Percentiles rank a stretch among this genome's conserved stretches.
Conservation (phyloP, 2,888 invertebrate species). For the Conomelus anceps region DNA sequence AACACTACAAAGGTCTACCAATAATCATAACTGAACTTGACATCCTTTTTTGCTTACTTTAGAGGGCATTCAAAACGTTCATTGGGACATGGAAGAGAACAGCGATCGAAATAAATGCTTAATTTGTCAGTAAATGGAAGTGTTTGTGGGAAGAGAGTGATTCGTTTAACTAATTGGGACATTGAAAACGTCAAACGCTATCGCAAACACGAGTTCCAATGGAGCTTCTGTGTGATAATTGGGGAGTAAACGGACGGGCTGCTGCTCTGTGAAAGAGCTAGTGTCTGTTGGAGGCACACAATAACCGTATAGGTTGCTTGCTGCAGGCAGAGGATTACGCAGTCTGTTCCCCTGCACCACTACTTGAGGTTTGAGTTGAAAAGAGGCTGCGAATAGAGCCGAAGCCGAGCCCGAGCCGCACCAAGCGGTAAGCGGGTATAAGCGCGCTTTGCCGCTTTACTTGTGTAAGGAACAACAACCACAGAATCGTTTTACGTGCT, state of each 20-base stretch:
- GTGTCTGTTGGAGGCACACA: too few species aligned
- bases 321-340: background rate
- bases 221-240: background rate
- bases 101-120: background rate
- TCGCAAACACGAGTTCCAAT: background rate
- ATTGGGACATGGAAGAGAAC: background rate
- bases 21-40: background rate
- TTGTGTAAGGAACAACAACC: background rate
- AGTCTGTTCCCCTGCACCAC: background rate
- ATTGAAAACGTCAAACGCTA: background rate
- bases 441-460: background rate
- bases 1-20: background rate
- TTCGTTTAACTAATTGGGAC: background rate
- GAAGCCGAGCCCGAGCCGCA: too few species aligned
- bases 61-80: background rate
- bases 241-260: background rate
- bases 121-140: background rate
- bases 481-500: background rate
- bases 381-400: background rate
- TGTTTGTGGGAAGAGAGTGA: background rate
- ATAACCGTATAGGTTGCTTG: too few species aligned
- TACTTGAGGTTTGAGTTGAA: background rate
- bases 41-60: background rate
- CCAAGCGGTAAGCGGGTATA: background rate
- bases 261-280: too few species aligned